phyloP scores from a whole-genome alignment of 2,888 invertebrate species.

The Dasypolia templi region DNA sequence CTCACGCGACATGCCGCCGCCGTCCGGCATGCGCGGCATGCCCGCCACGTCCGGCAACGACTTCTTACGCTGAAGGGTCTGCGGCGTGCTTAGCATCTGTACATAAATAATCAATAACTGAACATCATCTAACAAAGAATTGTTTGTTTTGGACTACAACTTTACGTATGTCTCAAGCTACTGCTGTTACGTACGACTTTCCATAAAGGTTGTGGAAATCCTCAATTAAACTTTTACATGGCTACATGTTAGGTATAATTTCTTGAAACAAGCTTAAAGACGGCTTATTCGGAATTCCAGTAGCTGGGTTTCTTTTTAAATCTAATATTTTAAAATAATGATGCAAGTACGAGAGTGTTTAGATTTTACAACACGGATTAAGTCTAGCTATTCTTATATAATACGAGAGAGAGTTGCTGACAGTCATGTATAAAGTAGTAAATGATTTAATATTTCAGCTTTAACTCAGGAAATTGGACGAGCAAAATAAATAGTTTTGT shows the following conservation, averaged over 20 bases:
- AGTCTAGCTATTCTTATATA: not conserved
- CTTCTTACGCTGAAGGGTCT: slow-evolving; percentile 97
- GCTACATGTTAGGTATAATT: too few relatives aligned
- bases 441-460: slow-evolving; percentile 9
- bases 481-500: slow-evolving; percentile 40
- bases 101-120: slow-evolving; percentile 12
- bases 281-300: not conserved
- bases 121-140: not conserved
- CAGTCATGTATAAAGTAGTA: slow-evolving; percentile 1
- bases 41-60: slow-evolving; percentile 98
- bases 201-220: not conserved
- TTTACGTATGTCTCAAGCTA: not conserved
- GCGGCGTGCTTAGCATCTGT: slow-evolving; percentile 94
- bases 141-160: too few relatives aligned
- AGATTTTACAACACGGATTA: not conserved
- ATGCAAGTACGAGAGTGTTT: not conserved
- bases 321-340: not conserved
- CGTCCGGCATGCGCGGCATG: slow-evolving; percentile 94
- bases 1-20: slow-evolving; percentile 95
- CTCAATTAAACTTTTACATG: not conserved
- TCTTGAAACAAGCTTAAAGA: not conserved
- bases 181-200: not conserved
- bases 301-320: not conserved
- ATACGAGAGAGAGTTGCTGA: too few relatives aligned
- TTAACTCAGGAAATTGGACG: slow-evolving; percentile 1